A percentile compares a stretch with the other conserved stretches of the same genome.
These are phyloP conservation scores for Microtus richardsoni DNA, from an alignment of 2,113 vertebrate species.

Conservation along the genomic window DNA sequence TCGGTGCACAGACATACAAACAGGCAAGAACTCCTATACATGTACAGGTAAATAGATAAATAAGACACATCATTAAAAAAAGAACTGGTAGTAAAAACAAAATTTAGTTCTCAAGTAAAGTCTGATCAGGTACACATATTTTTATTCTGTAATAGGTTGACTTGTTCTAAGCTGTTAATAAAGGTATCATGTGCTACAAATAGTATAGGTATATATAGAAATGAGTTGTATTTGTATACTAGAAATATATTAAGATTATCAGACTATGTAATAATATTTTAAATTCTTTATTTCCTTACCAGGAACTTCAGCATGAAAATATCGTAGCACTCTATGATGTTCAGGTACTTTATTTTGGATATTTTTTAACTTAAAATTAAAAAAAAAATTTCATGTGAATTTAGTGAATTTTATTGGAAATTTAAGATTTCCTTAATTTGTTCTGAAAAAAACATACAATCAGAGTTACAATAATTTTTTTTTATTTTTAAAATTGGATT, in stretches of 20 bases:
- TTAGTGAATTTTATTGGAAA: slow-evolving; percentile 43
- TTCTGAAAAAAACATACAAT: slow-evolving; percentile 32
- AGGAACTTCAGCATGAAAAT: slow-evolving; percentile 99
- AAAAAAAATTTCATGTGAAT: slow-evolving; percentile 42
- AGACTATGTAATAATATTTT: slow-evolving; percentile 60
- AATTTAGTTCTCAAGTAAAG: not conserved
- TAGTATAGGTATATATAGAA: not conserved
- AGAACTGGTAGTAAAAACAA: not conserved
- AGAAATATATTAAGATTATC: slow-evolving; percentile 42
- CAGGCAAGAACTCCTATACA: not conserved
- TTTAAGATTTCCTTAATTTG: slow-evolving; percentile 41
- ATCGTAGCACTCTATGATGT: slow-evolving; percentile 99
- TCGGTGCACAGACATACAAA: not conserved
- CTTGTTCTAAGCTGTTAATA: slow-evolving; percentile 22
- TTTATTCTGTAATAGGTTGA: not conserved
- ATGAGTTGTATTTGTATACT: slow-evolving; percentile 45
- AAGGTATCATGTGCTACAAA: slow-evolving; percentile 6
- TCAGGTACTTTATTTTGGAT: slow-evolving; percentile 89
- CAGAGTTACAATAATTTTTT: not conserved
- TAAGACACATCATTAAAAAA: not conserved
- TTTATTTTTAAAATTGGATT: not conserved
- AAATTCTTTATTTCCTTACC: slow-evolving; percentile 78
- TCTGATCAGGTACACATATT: slow-evolving; percentile 29
- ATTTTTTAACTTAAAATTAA: not conserved
- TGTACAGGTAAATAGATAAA: not conserved